Evolutionary conservation across 2,888 invertebrate genomes (phyloP), one percentile per base, ranked within the genome.

Genomic region (Eupeodes luniger): DNA sequence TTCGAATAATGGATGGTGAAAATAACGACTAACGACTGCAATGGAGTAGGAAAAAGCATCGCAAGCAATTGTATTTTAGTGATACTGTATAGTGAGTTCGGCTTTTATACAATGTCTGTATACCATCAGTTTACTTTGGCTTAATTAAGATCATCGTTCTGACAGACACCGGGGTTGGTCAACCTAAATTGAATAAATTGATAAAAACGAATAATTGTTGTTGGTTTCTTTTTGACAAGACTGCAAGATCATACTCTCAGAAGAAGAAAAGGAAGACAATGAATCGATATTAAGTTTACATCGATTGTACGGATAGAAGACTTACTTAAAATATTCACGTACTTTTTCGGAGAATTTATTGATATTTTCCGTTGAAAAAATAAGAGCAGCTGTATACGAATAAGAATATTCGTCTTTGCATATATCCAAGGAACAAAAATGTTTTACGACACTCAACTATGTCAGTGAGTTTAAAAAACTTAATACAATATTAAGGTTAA

Each of bases 61-160:
- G 40, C 81, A 70, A 81, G 75, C 79, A 89, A 89, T 81, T 85
- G 78, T 85, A 79, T 81, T 85, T 81, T 81, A 81, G 53, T 59
- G 77, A 59, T 72, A 78, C 40, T 36, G 57, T 85, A 67, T 81
- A 85, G 74, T 81, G 85, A 80, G 87, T 80, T 4, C 70, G 83
- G 74, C 74, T 83, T 66, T 80, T 85, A 81, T 81, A 88, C 87
- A 88, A 81, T 88, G 76, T 76, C 84, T 77, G 81, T 66, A 66
- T 69, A 67, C 80, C 70, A 66, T 80, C 64, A 49, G 81, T 81
- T 61, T 77, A 61, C 75, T 82, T 81, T 61, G 79, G 85, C 85
- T 89, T 89, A 89, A 89, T 89, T 89, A 89, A 89, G 89, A 89
- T 89, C 89, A 89, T 89, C 85, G 81, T 85, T 88, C 77, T 77